Base-by-base conservation (phyloP, 1,140 invertebrate species). In the Macrobrachium rosenbergii region DNA sequence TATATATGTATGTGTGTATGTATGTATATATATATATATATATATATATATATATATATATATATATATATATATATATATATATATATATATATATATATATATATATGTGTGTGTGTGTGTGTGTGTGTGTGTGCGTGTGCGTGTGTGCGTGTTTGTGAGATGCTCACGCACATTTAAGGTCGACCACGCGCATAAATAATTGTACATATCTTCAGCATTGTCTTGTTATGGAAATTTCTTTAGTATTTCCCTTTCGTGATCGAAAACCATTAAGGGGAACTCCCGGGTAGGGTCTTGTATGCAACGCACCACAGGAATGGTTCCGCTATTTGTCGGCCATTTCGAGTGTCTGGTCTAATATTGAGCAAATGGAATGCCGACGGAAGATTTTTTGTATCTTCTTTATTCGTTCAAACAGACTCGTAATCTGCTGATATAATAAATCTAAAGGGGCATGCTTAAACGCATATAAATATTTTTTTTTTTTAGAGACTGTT, bases 41-140 rank as follows among this genome's bases (percentile, higher is more conserved):
- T 67, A 67, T 67, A 67, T 67, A 67, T 67, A 67, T 67, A 23
- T 67, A 67, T 67, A 67, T 67, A 67, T 67, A 67, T 67, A 67
- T 67, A 67, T 67, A 67, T 67, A 67, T 67, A 67, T 67, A 67
- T 67, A 67, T 67, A 67, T 67, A 67, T 67, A 67, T 67, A 67
- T 67, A 67, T 67, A 67, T 67, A 67, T 67, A 67, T 67, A 67
- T 14, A 67, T 67, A 67, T 67, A 67, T 67, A 67, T 67, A 67
- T 67, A 67, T 67, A 67, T 67, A 67, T 67, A 67, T 67, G 12
- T 67, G 12, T 67, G 14, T 67, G 12, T 67, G 12, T 67, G 16
- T 28, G 16, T 3, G 16, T 2, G 16, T 67, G 7, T 67, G 16
- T 12, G 0, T 67, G 19, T 67, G 16, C 16, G 7, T 67, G 16